These are phyloP conservation scores for Equus przewalskii DNA, from an alignment of 2,113 vertebrate genomes.

Conservation along the genomic window DNA sequence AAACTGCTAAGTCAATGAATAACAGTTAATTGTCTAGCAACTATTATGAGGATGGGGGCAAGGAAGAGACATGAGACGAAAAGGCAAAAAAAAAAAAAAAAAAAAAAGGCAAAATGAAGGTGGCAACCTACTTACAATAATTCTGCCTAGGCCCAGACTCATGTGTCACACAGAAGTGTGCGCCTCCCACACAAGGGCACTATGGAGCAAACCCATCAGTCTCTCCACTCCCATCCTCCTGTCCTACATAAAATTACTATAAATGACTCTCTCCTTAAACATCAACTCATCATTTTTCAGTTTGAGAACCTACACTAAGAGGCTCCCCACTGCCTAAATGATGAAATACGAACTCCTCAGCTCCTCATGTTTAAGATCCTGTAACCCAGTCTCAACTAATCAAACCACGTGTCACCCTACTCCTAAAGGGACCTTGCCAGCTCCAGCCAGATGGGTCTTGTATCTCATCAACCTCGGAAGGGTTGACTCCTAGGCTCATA, in stretches of 20 bases:
- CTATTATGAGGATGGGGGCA: neutral
- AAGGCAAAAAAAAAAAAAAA: neutral
- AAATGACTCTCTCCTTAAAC: neutral
- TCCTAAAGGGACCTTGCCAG: neutral
- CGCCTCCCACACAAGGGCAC: neutral
- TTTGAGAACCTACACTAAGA: neutral
- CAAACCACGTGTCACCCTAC: neutral
- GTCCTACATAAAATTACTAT: neutral
- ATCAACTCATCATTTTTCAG: neutral
- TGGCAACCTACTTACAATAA: neutral
- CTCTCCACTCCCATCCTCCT: neutral
- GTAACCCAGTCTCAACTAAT: neutral
- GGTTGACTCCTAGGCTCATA: neutral
- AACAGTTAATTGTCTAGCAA: neutral
- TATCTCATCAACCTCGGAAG: neutral
- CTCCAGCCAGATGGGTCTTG: neutral
- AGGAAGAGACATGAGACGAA: neutral
- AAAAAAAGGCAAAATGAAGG: neutral
- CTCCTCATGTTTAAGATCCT: neutral
- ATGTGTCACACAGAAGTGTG: neutral
- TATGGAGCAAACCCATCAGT: rapidly evolving
- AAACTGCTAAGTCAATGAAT: neutral
- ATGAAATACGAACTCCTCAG: neutral
- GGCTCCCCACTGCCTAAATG: neutral
- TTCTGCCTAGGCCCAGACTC: neutral